A percentile compares a stretch with the other conserved stretches of the same genome.
phyloP scores from a whole-genome alignment of 2,888 invertebrate genomes.

The Xiphydria camelus region DNA sequence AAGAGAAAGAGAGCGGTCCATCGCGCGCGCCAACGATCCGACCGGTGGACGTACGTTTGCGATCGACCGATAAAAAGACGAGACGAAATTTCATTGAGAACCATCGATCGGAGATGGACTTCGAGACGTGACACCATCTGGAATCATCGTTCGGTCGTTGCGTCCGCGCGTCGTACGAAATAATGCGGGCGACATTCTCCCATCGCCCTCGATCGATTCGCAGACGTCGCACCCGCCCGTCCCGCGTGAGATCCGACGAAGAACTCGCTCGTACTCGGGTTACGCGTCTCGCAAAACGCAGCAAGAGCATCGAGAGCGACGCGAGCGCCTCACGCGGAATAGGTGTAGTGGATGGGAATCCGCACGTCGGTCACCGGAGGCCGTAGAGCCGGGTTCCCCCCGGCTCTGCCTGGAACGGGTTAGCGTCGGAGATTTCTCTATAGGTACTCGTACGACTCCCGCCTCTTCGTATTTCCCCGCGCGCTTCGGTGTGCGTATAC shows the following conservation, averaged over 20 bases:
- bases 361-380: conserved; percentile 26
- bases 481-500: background rate
- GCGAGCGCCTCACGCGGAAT: conserved; percentile 8
- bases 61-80: too few species aligned
- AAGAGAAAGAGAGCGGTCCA: too few species aligned
- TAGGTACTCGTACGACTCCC: background rate
- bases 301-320: conserved; percentile 1
- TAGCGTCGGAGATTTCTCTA: background rate
- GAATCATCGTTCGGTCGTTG: too few species aligned
- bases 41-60: too few species aligned
- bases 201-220: too few species aligned
- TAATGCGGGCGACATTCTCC: too few species aligned
- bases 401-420: background rate
- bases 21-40: too few species aligned
- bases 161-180: too few species aligned
- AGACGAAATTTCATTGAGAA: too few species aligned
- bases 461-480: background rate
- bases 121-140: too few species aligned
- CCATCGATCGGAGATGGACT: too few species aligned
- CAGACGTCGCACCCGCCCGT: background rate
- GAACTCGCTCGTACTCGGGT: too few species aligned
- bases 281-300: background rate
- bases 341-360: conserved; percentile 26
- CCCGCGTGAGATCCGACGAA: background rate
- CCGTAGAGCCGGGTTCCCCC: conserved; percentile 9